Evolutionary conservation across 2,888 invertebrate genomes (phyloP).

Genomic region (Physocephala rufipes): DNA sequence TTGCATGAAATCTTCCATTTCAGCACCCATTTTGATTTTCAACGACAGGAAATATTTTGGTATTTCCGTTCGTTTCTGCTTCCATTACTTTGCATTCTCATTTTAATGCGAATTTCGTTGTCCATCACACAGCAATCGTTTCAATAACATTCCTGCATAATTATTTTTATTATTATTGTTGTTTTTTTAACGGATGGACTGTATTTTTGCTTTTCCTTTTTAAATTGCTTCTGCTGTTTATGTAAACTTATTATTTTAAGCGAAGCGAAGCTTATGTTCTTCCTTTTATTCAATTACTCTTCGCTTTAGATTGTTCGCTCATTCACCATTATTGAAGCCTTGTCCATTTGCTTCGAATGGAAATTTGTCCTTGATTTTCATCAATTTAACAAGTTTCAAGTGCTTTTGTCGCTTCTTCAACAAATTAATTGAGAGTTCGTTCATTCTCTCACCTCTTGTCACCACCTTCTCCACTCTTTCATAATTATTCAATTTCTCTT

Average conservation of each 20-base stretch:
- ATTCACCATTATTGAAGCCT: no score
- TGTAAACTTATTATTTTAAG: slow-evolving; percentile 17
- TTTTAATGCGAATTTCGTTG: no score
- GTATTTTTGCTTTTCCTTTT: neutral
- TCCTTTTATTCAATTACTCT: neutral
- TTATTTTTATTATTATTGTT: no score
- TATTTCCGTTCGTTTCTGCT: no score
- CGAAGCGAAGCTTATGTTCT: neutral
- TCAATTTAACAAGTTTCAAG: slow-evolving; percentile 3
- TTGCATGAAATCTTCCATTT: no score
- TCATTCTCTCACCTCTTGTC: neutral
- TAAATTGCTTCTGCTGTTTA: slow-evolving; percentile 19
- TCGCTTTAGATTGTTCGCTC: neutral
- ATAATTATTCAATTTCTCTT: no score
- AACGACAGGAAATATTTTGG: no score
- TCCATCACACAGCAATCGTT: no score
- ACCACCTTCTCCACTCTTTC: neutral
- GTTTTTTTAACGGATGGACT: no score
- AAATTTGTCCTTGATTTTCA: slow-evolving; percentile 5
- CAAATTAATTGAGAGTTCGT: neutral
- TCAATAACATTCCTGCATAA: no score
- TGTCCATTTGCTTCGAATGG: neutral
- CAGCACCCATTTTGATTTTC: no score
- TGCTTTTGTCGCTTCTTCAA: neutral
- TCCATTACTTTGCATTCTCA: no score